A percentile compares a stretch with the other conserved stretches of the same genome.
Conservation (phyloP, 2,797 vertebrate species). For the Basileuterus tristriatus region DNA sequence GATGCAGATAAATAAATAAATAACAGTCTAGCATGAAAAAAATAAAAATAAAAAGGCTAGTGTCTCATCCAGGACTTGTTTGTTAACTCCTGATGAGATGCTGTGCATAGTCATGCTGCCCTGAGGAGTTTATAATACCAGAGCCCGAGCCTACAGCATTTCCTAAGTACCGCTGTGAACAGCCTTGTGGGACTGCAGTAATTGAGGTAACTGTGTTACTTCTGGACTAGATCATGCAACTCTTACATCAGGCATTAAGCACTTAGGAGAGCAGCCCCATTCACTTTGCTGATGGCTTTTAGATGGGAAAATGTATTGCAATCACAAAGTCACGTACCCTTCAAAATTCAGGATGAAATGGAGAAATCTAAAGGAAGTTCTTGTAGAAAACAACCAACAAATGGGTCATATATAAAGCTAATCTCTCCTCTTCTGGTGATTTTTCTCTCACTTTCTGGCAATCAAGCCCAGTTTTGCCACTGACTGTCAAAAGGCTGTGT, state of each 20-base stretch:
- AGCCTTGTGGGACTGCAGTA: slow-evolving; percentile 50
- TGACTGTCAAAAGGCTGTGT: not conserved
- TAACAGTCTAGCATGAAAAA: not conserved
- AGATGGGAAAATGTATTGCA: not conserved
- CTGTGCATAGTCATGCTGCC: slow-evolving; percentile 8
- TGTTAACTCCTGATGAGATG: slow-evolving; percentile 50
- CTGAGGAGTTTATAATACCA: slow-evolving; percentile 44
- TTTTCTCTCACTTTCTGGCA: not conserved
- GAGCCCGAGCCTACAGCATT: not conserved
- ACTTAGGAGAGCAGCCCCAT: slow-evolving; percentile 17
- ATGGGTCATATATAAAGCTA: not conserved
- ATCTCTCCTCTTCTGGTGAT: not conserved
- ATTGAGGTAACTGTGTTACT: slow-evolving; percentile 58
- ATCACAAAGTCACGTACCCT: not conserved
- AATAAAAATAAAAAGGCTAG: not conserved
- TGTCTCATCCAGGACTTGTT: slow-evolving; percentile 36
- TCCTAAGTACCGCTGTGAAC: slow-evolving; percentile 34
- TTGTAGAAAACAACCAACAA: not conserved
- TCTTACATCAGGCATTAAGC: slow-evolving; percentile 40
- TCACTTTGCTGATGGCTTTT: slow-evolving; percentile 37
- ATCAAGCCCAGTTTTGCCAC: not conserved
- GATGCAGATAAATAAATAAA: not conserved
- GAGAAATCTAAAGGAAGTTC: not conserved
- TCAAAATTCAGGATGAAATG: not conserved
- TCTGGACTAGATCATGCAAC: slow-evolving; percentile 40